These are phyloP conservation scores for Agonopterix subpropinquella DNA, from an alignment of 2,888 invertebrate species.

Conservation along the genomic window DNA sequence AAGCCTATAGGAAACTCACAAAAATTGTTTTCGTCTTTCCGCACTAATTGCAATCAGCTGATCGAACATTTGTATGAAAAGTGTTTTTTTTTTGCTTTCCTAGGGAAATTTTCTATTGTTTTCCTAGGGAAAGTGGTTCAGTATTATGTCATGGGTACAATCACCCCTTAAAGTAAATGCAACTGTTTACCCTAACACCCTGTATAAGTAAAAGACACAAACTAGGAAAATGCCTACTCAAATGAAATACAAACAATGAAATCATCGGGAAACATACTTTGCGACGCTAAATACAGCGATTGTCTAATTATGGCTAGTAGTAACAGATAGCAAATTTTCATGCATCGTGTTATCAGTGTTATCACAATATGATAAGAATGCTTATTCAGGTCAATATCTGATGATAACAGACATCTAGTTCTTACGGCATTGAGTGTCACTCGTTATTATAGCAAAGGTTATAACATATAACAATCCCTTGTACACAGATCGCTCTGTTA, in stretches of 20 bases:
- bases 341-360: conserved; percentile 21
- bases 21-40: too few relatives aligned
- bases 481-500: too few relatives aligned
- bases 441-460: conserved; percentile 7
- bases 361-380: conserved; percentile 47
- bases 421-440: conserved; percentile 12
- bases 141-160: too few relatives aligned
- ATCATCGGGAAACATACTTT: background rate
- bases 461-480: background rate
- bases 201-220: too few relatives aligned
- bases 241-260: background rate
- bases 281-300: conserved; percentile 2
- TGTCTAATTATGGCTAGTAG: conserved; percentile 6
- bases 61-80: too few relatives aligned
- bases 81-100: too few relatives aligned
- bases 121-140: too few relatives aligned
- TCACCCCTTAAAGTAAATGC: too few relatives aligned
- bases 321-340: conserved; percentile 5
- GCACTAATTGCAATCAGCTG: too few relatives aligned
- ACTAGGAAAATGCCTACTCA: background rate
- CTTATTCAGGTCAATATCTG: conserved; percentile 67
- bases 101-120: too few relatives aligned
- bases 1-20: too few relatives aligned
- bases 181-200: too few relatives aligned
- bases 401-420: conserved; percentile 36